Conservation (phyloP, 2,888 invertebrate species). For the Erpobdella octoculata region DNA sequence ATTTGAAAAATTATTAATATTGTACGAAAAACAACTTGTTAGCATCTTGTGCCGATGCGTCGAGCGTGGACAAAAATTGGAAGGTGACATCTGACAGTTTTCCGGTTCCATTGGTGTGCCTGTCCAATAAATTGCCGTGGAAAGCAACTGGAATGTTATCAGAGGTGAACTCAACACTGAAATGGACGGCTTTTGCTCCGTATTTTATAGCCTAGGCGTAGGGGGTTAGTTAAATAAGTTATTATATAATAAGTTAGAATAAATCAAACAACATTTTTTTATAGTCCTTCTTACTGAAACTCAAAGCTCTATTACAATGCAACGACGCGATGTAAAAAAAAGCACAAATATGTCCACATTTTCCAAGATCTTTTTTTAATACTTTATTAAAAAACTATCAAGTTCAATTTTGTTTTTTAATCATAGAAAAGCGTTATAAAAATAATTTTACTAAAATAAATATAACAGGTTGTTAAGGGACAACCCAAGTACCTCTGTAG, state of each 20-base stretch:
- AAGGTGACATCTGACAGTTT: neutral
- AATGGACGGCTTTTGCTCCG: conserved; percentile 3
- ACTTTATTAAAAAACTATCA: no score
- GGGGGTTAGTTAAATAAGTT: neutral
- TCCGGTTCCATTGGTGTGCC: conserved; percentile 1
- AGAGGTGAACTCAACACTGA: conserved; percentile 5
- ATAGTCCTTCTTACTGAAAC: no score
- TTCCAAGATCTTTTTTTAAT: no score
- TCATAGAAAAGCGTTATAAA: no score
- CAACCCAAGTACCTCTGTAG: no score
- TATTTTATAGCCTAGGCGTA: neutral
- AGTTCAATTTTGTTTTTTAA: no score
- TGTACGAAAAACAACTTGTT: neutral
- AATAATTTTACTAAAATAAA: no score
- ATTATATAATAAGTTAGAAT: neutral
- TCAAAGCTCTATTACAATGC: no score
- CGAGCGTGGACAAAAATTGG: neutral
- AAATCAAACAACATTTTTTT: neutral
- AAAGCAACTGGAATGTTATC: conserved; percentile 1
- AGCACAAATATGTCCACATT: no score
- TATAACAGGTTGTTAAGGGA: no score
- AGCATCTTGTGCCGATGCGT: neutral
- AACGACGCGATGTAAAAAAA: no score
- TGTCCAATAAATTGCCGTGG: neutral
- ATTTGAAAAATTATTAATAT: no score